Conservation (phyloP, 2,113 vertebrate genomes). For the Vulpes lagopus region DNA sequence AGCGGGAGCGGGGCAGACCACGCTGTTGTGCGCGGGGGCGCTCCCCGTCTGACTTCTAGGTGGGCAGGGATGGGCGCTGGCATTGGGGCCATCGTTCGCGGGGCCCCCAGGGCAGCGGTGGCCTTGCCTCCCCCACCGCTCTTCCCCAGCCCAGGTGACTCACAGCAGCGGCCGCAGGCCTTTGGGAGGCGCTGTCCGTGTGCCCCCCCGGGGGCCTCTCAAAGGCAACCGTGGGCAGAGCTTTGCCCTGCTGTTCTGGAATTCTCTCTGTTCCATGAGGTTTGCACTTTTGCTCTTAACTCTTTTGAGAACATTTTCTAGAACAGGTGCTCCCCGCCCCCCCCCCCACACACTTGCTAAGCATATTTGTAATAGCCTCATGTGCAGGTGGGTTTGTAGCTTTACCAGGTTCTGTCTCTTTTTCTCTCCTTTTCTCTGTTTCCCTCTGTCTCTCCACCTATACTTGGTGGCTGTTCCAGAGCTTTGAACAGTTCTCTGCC, state of each 20-base stretch:
- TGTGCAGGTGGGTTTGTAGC: not conserved
- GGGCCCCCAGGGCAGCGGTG: not conserved
- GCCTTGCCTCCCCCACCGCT: rapidly evolving
- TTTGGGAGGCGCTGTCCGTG: rapidly evolving
- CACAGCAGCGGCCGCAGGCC: not conserved
- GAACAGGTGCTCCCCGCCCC: not conserved
- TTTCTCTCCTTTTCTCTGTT: not conserved
- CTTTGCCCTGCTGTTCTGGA: not conserved
- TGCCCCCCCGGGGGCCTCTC: not conserved
- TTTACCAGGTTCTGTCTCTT: not conserved
- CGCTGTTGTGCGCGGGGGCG: too few species aligned
- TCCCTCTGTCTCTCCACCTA: not conserved
- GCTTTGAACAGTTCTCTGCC: not conserved
- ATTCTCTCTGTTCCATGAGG: constrained; percentile 49
- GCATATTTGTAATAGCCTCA: not conserved
- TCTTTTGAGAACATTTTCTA: not conserved
- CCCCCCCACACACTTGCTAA: constrained; percentile 17
- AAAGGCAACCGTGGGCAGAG: not conserved
- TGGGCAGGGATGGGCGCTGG: not conserved
- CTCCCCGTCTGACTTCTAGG: not conserved
- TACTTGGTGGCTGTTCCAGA: not conserved
- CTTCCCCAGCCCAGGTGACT: not conserved
- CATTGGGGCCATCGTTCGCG: not conserved
- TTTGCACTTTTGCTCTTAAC: constrained; percentile 45
- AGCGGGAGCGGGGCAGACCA: not conserved